These are phyloP conservation scores for Gambusia holbrooki DNA, from an alignment of 2,113 vertebrate genomes.

Conservation along the genomic window DNA sequence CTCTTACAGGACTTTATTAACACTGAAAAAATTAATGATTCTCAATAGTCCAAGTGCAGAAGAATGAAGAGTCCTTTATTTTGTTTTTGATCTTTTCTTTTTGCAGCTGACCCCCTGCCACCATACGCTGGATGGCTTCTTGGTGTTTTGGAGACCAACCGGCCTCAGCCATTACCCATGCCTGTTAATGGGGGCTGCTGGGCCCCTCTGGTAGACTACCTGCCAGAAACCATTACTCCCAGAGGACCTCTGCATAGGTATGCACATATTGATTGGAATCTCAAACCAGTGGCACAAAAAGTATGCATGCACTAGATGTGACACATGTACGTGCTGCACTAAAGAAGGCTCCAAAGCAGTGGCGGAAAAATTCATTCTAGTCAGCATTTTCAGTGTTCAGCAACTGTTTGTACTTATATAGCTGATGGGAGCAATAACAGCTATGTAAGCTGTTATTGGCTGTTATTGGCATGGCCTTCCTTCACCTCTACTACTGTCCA, in stretches of 20 bases:
- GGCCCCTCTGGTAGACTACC: conserved; percentile 96
- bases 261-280: neutral
- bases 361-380: too few species aligned
- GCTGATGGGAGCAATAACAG: too few species aligned
- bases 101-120: conserved; percentile 89
- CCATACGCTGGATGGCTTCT: conserved; percentile 95
- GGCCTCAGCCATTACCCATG: conserved; percentile 94
- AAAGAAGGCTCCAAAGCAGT: too few species aligned
- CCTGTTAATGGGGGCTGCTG: conserved; percentile 96
- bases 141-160: conserved; percentile 91
- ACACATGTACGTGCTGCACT: too few species aligned
- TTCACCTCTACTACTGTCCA: too few species aligned
- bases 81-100: neutral
- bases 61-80: neutral
- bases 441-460: too few species aligned
- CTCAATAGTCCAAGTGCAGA: neutral
- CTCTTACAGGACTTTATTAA: neutral
- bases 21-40: neutral
- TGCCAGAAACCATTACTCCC: conserved; percentile 95
- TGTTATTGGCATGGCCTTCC: too few species aligned
- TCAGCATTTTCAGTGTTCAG: too few species aligned
- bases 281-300: conserved; percentile 18
- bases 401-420: too few species aligned
- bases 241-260: conserved; percentile 94
- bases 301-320: too few species aligned